Evolutionary conservation across 2,888 invertebrate species (phyloP).

Genomic region (Melitaea athalia): DNA sequence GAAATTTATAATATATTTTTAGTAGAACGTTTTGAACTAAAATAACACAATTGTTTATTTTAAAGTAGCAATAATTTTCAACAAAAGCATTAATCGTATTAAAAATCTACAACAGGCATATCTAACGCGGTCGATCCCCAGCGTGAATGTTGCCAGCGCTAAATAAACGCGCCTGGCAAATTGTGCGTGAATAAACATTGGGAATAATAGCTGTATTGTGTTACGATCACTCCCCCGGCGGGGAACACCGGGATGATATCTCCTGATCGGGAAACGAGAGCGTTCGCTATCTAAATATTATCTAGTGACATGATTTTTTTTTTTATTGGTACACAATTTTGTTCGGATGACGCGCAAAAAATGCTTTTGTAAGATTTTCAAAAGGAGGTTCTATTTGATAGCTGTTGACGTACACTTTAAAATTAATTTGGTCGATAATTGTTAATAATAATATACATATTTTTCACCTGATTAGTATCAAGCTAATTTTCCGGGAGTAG

Average conservation of each 20-base stretch:
- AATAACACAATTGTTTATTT: conserved; percentile 22
- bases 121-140: conserved; percentile 34
- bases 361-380: not conserved
- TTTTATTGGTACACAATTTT: conserved; percentile 5
- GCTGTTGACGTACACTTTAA: not conserved
- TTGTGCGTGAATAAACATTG: conserved; percentile 79
- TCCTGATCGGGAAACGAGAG: conserved; percentile 44
- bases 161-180: conserved; percentile 75
- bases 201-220: conserved; percentile 77
- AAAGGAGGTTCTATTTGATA: not conserved
- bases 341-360: conserved; percentile 1
- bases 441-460: too few relatives aligned
- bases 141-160: conserved; percentile 68
- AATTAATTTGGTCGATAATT: too few relatives aligned
- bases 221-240: conserved; percentile 52
- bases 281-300: conserved; percentile 28
- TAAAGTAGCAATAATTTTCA: conserved; percentile 21
- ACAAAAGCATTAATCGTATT: conserved; percentile 33
- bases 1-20: not conserved
- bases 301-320: conserved; percentile 27
- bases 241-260: conserved; percentile 41
- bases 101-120: conserved; percentile 26
- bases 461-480: too few relatives aligned
- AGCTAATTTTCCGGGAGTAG: too few relatives aligned
- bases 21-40: not conserved